Evolutionary conservation across 2,113 vertebrate species (phyloP).

Genomic region (Marmota flaviventris): DNA sequence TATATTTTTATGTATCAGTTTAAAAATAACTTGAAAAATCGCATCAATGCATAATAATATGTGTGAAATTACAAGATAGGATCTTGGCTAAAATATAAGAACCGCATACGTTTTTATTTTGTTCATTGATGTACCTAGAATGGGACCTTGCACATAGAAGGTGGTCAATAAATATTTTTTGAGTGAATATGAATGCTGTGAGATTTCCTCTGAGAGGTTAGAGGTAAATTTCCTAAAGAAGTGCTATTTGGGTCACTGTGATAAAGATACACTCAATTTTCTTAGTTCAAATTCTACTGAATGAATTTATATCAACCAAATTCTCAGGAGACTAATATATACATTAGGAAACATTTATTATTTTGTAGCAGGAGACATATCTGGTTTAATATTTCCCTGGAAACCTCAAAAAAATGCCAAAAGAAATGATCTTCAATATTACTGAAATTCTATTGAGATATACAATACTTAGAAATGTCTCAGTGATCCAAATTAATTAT

Average conservation of each 20-base stretch:
- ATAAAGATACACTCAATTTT: conserved; percentile 64
- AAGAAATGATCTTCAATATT: neutral
- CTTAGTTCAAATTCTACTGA: conserved; percentile 30
- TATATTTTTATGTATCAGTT: neutral
- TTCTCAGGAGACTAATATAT: conserved; percentile 58
- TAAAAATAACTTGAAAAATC: neutral
- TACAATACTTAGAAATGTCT: neutral
- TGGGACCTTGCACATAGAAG: neutral
- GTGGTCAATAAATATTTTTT: neutral
- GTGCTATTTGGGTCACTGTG: neutral
- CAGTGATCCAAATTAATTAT: conserved; percentile 7
- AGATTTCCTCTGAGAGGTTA: neutral
- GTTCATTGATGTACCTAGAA: neutral
- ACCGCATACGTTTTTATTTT: neutral
- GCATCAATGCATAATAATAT: neutral
- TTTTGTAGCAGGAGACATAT: conserved; percentile 20
- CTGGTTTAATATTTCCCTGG: conserved; percentile 47
- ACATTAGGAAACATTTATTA: conserved; percentile 47
- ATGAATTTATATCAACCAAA: conserved; percentile 49
- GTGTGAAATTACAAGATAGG: neutral
- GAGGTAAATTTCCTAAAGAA: neutral
- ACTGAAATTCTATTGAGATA: neutral
- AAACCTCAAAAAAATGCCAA: neutral
- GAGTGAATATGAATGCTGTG: neutral
- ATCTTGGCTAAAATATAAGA: neutral